Evolutionary conservation across 2,888 invertebrate genomes (phyloP), one percentile per base, ranked within the genome.

Genomic region (Heliconius sara): DNA sequence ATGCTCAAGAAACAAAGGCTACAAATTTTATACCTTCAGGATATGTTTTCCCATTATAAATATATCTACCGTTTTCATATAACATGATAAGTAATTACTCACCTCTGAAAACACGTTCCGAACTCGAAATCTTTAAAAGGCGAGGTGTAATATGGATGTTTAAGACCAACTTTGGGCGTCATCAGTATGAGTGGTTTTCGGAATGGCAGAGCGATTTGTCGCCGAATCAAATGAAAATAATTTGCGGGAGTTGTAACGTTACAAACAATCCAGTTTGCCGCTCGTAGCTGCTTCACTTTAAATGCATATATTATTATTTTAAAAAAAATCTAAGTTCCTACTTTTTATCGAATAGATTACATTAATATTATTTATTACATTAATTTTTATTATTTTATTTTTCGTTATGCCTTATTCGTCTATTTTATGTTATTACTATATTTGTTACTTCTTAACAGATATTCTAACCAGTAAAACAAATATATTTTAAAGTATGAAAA

Each of bases 181-280:
- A 98, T 96, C 10, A 98, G 88, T 80, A 98, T 96, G 83, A 98
- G 91, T 47, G 98, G 98, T 91, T 98, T 98, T 80, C 98, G 95
- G 95, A 98, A 98, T 0, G 97, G 97, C 90, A 97, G 90, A 60
- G 96, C 95, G 78, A 98, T 96, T 92, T 98, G 98, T 25, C 98
- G 95, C 71, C 98, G 95, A 76, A 98, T 92, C 85, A 96, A 91
- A 92, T 98, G 98, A 95, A 97, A 97, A 86, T 97, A 96, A 92
- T 97, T 98, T 39, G 97, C 97, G 0, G 98, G 97, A 0, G 96
- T 96, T 25, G 97, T 97, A 85, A 97, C 95, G 91, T 98, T 97
- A 80, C 96, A 96, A 9, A 96, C 93, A 83, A 96, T 95, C 97
- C 96, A 96, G 89, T 98, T 98, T 83, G 96, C 96, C 30, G 96